Evolutionary conservation across 2,797 vertebrate genomes (phyloP), one percentile per base, ranked within the genome.

Genomic region (Bucorvus abyssinicus): DNA sequence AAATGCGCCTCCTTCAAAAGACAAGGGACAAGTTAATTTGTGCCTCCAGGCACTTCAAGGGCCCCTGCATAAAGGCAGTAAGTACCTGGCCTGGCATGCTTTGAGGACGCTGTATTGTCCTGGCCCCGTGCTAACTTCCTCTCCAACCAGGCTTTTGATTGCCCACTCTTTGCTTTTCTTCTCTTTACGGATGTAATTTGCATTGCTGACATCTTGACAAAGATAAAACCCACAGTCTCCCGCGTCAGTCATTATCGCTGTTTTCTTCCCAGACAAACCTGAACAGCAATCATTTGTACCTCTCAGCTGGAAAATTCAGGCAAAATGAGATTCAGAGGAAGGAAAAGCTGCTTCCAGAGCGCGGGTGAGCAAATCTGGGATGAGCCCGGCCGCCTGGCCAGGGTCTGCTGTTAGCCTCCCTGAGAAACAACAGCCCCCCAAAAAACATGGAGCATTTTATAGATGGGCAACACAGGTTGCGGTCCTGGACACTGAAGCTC

Each of bases 71-170:
- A 96, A 90, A 95, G 74, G 95, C 90, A 89, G 88, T 57, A 40
- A 95, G 91, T 94, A 96, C 96, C 95, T 95, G 95, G 93, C 78
- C 92, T 80, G 84, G 70, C 10, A 7, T 36, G 85, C 91, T 94
- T 82, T 77, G 90, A 90, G 89, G 85, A 76, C 1, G 15, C 30
- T 2, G 32, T 71, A 93, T 96, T 96, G 95, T 95, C 65, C 84
- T 22, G 40, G 61, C 90, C 64, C 86, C 63, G 53, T 40, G 84
- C 90, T 83, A 69, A 89, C 95, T 95, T 95, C 94, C 93, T 94
- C 73, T 95, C 88, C 95, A 93, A 5, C 92, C 90, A 94, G 86
- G 95, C 94, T 90, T 96, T 96, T 96, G 88, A 95, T 90, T 87
- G 63, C 67, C 60, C 0, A 14, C 29, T 92, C 91, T 79, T 90